Base-by-base conservation (phyloP, 2,888 invertebrate genomes). In the Andrena marginata region DNA sequence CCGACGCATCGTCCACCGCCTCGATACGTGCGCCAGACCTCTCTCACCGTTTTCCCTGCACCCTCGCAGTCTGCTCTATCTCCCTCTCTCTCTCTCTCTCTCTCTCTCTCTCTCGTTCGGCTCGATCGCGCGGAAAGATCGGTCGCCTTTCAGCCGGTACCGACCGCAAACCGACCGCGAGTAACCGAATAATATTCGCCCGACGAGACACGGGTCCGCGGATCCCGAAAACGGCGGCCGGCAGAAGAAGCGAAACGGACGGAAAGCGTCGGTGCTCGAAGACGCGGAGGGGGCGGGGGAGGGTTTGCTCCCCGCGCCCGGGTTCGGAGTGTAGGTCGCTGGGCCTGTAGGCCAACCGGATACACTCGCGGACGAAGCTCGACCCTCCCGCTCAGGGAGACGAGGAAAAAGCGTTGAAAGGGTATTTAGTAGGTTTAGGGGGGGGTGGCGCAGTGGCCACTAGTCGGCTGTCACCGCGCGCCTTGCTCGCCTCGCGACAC, bases 101-200 rank as follows among this genome's bases (percentile, higher is more conserved):
- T 23, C 23, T 23, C 23, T 23, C 23, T 23, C 23, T 68, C 75
- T 79, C 80, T 56, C 49, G 74, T 86, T 20, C 33, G 60, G 84
- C 84, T 84, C 80, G 85, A 85, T 85, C 86, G 84, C 74, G 81
- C 81, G 59, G 67, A 83, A 86, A 70, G 67, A 76, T 82, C 76
- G 59, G 29, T 67, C 74, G 76, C 70, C 49, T 80, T 71, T 77
- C 69, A 80, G 65, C 65, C 71, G 72, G n/a, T 63, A 54, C 74
- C 75, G 62, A 63, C 54, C 56, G 73, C 42, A 72, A 35, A 68
- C 69, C 76, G 67, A 71, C 54, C 67, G 73, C 48, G 79, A 29
- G 63, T 67, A 80, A 79, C 86, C 85, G 86, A 79, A 62, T 60
- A 33, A 79, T n/a, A 80, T 51, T 31, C 60, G 60, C 2, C 60